Evolutionary conservation across 2,113 vertebrate species (phyloP).

Genomic region (Python bivittatus): DNA sequence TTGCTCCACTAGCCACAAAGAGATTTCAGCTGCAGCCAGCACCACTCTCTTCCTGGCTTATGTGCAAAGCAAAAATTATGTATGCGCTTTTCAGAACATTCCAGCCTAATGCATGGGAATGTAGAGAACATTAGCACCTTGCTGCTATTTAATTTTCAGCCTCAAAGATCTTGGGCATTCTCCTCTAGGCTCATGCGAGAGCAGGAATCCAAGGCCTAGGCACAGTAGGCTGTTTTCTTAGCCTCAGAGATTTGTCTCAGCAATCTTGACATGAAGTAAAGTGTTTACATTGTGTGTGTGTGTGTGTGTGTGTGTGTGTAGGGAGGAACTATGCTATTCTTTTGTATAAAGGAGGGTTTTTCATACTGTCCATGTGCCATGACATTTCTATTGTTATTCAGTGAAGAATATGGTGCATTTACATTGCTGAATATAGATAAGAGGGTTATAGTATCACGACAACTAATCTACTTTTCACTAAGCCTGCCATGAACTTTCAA

Average conservation of each 20-base stretch:
- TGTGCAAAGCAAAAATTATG: conserved; percentile 57
- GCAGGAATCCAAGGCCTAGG: conserved; percentile 68
- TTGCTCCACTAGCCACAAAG: conserved; percentile 49
- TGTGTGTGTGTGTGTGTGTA: not conserved
- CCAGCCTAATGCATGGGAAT: conserved; percentile 45
- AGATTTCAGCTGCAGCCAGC: conserved; percentile 42
- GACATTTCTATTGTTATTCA: conserved; percentile 60
- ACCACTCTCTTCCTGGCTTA: conserved; percentile 46
- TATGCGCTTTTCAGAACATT: conserved; percentile 54
- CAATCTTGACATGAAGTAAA: conserved; percentile 48
- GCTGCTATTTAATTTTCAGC: conserved; percentile 74
- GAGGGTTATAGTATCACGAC: conserved; percentile 12
- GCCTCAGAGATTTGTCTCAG: conserved; percentile 61
- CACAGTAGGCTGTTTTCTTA: conserved; percentile 58
- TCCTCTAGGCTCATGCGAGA: conserved; percentile 68
- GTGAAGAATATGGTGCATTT: conserved; percentile 48
- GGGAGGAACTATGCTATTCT: not conserved
- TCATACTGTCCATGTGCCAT: conserved; percentile 52
- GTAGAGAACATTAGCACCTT: conserved; percentile 45
- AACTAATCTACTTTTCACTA: conserved; percentile 44
- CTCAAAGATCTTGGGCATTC: conserved; percentile 69
- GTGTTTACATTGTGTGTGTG: not conserved
- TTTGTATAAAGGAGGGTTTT: conserved; percentile 38
- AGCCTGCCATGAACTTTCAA: conserved; percentile 17
- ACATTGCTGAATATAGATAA: conserved; percentile 46